Conservation (phyloP, 2,797 vertebrate species). For the Pelochelys cantorii region DNA sequence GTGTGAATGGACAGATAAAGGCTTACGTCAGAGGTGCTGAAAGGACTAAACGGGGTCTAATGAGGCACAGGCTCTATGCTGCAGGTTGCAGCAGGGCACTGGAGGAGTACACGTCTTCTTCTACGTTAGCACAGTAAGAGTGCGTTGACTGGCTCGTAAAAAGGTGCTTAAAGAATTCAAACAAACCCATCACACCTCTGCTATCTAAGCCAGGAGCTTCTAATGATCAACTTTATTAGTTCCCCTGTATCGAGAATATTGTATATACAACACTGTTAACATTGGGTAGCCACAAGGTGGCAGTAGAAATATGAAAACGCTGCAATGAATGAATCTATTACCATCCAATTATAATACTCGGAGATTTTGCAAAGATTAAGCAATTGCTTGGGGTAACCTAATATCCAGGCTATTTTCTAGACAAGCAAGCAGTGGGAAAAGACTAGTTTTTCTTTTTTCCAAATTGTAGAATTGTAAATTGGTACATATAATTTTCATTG, state of each 20-base stretch:
- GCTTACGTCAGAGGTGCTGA: not conserved
- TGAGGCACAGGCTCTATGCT: not conserved
- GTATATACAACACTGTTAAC: not conserved
- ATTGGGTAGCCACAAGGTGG: conserved; percentile 50
- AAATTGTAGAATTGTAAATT: not conserved
- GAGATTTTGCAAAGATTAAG: not conserved
- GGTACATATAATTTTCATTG: not conserved
- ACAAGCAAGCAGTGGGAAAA: not conserved
- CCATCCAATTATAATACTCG: not conserved
- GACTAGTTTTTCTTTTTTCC: not conserved
- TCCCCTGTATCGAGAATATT: not conserved
- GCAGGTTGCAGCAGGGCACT: not conserved
- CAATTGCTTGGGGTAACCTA: not conserved
- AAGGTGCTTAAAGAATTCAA: not conserved
- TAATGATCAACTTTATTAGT: not conserved
- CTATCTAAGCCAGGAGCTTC: not conserved
- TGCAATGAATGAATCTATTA: rapidly evolving
- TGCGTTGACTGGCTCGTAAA: not conserved
- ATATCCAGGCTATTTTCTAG: not conserved
- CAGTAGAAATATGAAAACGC: conserved; percentile 59
- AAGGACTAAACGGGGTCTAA: not conserved
- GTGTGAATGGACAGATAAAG: not conserved
- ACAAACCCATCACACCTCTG: too few relatives aligned
- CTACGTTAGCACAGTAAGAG: not conserved
- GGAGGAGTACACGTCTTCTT: not conserved